Conservation (phyloP, 2,797 vertebrate genomes). For the Peromyscus nudipes region DNA sequence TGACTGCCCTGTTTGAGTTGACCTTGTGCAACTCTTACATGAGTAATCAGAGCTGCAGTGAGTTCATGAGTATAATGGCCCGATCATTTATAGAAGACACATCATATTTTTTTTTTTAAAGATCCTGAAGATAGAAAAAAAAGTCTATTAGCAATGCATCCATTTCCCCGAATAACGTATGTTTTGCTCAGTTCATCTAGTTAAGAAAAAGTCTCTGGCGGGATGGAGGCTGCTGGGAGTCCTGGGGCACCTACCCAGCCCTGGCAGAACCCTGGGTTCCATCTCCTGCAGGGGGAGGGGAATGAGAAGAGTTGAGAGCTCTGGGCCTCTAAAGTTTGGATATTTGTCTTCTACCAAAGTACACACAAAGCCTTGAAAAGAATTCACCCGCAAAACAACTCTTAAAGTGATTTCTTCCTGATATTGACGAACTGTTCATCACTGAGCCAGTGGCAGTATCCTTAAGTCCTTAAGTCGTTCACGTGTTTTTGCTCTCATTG, state of each 20-base stretch:
- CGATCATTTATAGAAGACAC: not conserved
- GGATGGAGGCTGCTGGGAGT: not conserved
- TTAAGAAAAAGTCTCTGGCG: not conserved
- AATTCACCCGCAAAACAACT: not conserved
- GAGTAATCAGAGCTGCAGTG: not conserved
- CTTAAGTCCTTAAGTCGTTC: not conserved
- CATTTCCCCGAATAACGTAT: not conserved
- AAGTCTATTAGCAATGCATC: not conserved
- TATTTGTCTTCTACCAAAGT: not conserved
- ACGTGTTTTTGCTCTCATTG: accelerated
- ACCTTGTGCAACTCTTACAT: not conserved
- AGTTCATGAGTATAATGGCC: not conserved
- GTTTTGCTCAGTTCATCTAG: not conserved
- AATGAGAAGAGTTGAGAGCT: not conserved
- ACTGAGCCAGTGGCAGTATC: no score
- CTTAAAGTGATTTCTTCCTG: not conserved
- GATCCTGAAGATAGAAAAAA: not conserved
- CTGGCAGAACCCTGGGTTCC: not conserved
- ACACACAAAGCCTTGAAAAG: not conserved
- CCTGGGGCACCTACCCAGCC: not conserved
- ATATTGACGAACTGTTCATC: no score
- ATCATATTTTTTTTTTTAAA: not conserved
- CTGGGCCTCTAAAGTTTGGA: not conserved
- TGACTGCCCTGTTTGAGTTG: not conserved
- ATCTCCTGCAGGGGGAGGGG: not conserved